Conservation (phyloP, 2,888 invertebrate genomes). For the Drosophila koepferae region DNA sequence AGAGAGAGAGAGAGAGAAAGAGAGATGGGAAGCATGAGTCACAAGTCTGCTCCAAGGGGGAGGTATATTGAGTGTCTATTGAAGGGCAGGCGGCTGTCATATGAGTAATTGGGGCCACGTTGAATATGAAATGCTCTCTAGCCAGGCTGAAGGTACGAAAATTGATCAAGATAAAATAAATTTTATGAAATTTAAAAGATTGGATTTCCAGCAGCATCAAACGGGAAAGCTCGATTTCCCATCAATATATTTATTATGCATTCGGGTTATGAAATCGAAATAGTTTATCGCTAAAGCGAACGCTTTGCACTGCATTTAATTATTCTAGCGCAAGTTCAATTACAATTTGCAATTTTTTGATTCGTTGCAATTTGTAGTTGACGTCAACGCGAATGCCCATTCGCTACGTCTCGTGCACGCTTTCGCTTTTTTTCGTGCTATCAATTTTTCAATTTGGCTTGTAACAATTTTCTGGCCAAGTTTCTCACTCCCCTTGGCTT, state of each 20-base stretch:
- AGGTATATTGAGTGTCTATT: constrained; percentile 38
- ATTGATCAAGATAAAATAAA: constrained; percentile 3
- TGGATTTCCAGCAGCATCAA: not conserved
- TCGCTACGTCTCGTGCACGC: constrained; percentile 4
- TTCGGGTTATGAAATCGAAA: not conserved
- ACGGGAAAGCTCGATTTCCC: not conserved
- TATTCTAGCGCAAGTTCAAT: constrained; percentile 12
- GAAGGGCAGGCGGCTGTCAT: constrained; percentile 65
- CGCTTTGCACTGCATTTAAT: constrained; percentile 3
- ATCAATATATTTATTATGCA: constrained; percentile 4
- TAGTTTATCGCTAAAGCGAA: not conserved
- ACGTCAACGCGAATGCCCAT: constrained; percentile 16
- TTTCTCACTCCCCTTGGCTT: constrained; percentile 10
- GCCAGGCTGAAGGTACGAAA: not conserved
- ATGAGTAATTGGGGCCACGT: constrained; percentile 36
- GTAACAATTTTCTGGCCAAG: constrained; percentile 62
- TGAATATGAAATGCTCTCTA: constrained; percentile 40
- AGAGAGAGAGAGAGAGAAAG: not conserved
- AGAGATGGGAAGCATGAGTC: not conserved
- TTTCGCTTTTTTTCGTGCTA: constrained; percentile 17
- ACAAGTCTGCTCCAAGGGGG: not conserved
- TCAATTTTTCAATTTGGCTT: constrained; percentile 61
- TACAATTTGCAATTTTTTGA: constrained; percentile 23
- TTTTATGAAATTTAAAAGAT: constrained; percentile 1
- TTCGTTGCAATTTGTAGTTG: constrained; percentile 35